phyloP scores from a whole-genome alignment of 2,797 vertebrate species.

The Melanotaenia boesemani region DNA sequence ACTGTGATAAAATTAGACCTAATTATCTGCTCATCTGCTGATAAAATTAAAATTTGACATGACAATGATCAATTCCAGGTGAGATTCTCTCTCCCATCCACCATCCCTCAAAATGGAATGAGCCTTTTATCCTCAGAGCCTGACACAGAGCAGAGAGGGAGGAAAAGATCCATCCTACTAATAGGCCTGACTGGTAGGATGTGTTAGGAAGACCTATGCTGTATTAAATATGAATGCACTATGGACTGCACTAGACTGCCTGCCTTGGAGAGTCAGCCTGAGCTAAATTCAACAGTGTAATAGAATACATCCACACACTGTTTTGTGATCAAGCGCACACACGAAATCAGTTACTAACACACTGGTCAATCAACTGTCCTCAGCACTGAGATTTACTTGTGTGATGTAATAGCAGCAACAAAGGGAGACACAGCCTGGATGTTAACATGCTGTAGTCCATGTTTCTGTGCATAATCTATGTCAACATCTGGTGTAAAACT shows the following conservation, averaged over 20 bases:
- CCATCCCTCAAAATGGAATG: slow-evolving; percentile 66
- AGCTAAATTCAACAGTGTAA: slow-evolving; percentile 51
- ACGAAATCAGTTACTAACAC: slow-evolving; percentile 66
- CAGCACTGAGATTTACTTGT: slow-evolving; percentile 49
- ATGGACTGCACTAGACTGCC: slow-evolving; percentile 52
- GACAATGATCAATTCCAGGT: slow-evolving; percentile 79
- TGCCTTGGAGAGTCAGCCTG: slow-evolving; percentile 51
- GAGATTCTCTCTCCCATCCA: slow-evolving; percentile 52
- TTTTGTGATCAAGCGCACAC: slow-evolving; percentile 39
- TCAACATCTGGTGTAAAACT: not conserved
- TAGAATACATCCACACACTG: slow-evolving; percentile 65
- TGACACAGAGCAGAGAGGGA: slow-evolving; percentile 42
- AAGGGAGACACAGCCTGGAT: not conserved
- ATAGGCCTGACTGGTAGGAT: slow-evolving; percentile 70
- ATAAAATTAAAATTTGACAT: slow-evolving; percentile 71
- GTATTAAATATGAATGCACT: slow-evolving; percentile 78
- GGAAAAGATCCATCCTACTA: slow-evolving; percentile 69
- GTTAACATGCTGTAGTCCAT: not conserved
- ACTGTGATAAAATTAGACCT: slow-evolving; percentile 76
- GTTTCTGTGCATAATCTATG: not conserved
- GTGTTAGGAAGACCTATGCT: slow-evolving; percentile 71
- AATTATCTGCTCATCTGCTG: slow-evolving; percentile 66
- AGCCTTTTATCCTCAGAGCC: slow-evolving; percentile 39
- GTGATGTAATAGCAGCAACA: slow-evolving; percentile 47
- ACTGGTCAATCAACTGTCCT: slow-evolving; percentile 59